These are phyloP conservation scores for Cylas formicarius DNA, from an alignment of 1,140 invertebrate genomes.

Conservation along the genomic window DNA sequence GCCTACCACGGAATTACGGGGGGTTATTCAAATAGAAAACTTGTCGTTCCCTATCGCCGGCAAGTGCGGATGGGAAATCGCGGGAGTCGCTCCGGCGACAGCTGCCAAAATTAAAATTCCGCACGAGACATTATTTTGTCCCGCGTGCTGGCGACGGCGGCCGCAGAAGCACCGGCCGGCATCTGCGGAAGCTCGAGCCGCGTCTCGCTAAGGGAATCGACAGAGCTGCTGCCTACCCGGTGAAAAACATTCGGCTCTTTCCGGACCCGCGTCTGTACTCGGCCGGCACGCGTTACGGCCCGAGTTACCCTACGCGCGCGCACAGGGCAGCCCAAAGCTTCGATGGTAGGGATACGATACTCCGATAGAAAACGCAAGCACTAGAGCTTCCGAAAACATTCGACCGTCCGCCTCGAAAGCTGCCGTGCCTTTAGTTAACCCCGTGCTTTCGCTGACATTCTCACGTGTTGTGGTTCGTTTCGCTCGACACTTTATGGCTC, in stretches of 20 bases:
- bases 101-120: constrained; percentile 23
- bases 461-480: constrained; percentile 14
- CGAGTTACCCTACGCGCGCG: constrained; percentile 11
- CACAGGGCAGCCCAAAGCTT: constrained; percentile 1
- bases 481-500: constrained; percentile 29
- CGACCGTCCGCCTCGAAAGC: constrained; percentile 24
- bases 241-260: constrained; percentile 13
- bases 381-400: constrained; percentile 32
- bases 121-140: constrained; percentile 23
- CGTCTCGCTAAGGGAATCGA: background rate
- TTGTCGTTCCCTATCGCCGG: no score
- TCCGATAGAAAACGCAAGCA: constrained; percentile 21
- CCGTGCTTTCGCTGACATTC: constrained; percentile 11
- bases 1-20: no score
- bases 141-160: constrained; percentile 17
- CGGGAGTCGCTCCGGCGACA: constrained; percentile 12
- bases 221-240: constrained; percentile 3
- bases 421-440: constrained; percentile 29
- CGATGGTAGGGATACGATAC: constrained; percentile 24
- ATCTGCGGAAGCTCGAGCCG: background rate
- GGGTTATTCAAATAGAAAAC: no score
- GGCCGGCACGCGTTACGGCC: constrained; percentile 25
- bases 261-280: constrained; percentile 9
- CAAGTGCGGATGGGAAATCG: constrained; percentile 12
- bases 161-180: constrained; percentile 5